Percentiles rank a stretch among this genome's conserved stretches.
These are phyloP conservation scores for Brachionichthys hirsutus DNA, from an alignment of 2,113 vertebrate genomes.

Conservation along the genomic window DNA sequence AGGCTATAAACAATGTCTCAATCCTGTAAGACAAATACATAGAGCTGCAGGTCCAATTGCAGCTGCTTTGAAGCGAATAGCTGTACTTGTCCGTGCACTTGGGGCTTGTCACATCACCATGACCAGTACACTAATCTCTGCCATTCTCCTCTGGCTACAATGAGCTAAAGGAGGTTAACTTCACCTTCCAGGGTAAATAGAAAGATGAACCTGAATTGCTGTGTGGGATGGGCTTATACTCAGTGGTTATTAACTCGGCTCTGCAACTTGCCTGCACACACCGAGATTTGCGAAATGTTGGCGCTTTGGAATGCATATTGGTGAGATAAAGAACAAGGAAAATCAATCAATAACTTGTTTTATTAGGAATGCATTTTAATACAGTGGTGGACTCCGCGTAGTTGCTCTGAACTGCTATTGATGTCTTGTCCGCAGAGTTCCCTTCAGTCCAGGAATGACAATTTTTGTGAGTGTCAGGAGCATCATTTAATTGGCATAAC, in stretches of 20 bases:
- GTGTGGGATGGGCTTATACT: constrained; percentile 57
- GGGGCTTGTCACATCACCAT: constrained; percentile 58
- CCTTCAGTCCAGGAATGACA: constrained; percentile 16
- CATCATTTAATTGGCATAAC: constrained; percentile 59
- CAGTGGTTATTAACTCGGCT: constrained; percentile 60
- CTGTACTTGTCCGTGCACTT: constrained; percentile 36
- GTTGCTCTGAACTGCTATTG: constrained; percentile 21
- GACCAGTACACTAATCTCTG: constrained; percentile 71
- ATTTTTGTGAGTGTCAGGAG: constrained; percentile 48
- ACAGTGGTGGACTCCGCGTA: constrained; percentile 1
- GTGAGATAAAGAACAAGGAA: constrained; percentile 6
- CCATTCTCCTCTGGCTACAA: constrained; percentile 68
- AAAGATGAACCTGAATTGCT: constrained; percentile 62
- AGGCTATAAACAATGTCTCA: not conserved
- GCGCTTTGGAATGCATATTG: constrained; percentile 30
- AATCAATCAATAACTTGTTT: constrained; percentile 27
- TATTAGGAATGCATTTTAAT: constrained; percentile 30
- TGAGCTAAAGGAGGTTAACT: constrained; percentile 72
- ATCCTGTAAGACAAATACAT: constrained; percentile 10
- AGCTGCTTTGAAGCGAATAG: constrained; percentile 19
- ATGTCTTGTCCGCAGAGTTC: constrained; percentile 24
- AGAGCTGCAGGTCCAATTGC: constrained; percentile 2
- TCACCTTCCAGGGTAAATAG: constrained; percentile 72
- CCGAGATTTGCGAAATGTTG: constrained; percentile 35
- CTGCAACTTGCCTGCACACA: constrained; percentile 31